Percentiles rank a stretch among this genome's conserved stretches.
phyloP scores from a whole-genome alignment of 2,797 vertebrate species.

The Hipposideros larvatus region DNA sequence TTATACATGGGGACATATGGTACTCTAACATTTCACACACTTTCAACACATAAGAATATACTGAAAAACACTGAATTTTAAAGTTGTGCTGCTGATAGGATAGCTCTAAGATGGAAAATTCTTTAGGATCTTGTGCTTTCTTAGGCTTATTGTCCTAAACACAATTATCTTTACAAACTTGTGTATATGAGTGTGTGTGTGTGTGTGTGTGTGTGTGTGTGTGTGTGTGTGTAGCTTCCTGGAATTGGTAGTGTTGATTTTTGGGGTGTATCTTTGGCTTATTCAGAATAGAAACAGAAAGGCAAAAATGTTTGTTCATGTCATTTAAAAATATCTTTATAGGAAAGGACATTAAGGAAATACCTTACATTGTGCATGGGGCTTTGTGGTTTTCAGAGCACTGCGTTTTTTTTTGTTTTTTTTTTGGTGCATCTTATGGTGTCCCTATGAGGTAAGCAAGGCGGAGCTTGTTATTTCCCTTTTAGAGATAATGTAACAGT shows the following conservation, averaged over 20 bases:
- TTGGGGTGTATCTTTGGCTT: slow-evolving; percentile 52
- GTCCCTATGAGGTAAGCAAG: background rate
- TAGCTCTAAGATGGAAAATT: background rate
- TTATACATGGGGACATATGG: no score
- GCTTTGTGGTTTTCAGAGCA: slow-evolving; percentile 47
- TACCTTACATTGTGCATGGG: background rate
- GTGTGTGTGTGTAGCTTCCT: slow-evolving; percentile 13
- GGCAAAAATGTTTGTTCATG: slow-evolving; percentile 59
- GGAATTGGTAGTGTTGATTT: slow-evolving; percentile 60
- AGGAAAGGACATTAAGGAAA: slow-evolving; percentile 54
- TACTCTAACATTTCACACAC: background rate
- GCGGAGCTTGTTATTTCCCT: background rate
- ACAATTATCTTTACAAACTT: background rate
- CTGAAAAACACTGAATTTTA: background rate
- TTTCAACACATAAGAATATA: background rate
- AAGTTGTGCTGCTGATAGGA: background rate
- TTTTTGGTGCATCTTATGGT: background rate
- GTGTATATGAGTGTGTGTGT: background rate
- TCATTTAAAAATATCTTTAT: slow-evolving; percentile 58
- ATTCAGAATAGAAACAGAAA: slow-evolving; percentile 70
- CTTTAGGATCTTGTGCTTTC: background rate
- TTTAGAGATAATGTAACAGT: background rate
- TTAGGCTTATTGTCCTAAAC: background rate
- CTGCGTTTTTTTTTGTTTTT: background rate
- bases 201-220: background rate